Evolutionary conservation across 2,888 invertebrate species (phyloP).

Genomic region (Heliconius charithonia): DNA sequence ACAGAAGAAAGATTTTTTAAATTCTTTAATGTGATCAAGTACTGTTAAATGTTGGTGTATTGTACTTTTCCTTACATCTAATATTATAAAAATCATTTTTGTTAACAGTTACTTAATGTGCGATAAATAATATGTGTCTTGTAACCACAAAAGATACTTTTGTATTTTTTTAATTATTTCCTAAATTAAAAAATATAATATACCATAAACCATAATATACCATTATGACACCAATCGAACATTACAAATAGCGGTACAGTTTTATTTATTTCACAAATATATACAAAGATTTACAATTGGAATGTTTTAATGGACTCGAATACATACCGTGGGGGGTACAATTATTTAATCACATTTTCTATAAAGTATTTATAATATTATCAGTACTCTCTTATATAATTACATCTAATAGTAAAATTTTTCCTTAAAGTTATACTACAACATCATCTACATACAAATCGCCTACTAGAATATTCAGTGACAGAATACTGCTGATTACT

Average conservation of each 20-base stretch:
- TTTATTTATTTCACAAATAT: slow-evolving; percentile 60
- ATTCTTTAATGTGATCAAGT: background rate
- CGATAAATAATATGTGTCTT: background rate
- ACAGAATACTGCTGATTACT: slow-evolving; percentile 70
- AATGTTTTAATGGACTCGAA: slow-evolving; percentile 78
- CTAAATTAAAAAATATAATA: background rate
- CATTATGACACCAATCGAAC: slow-evolving; percentile 45
- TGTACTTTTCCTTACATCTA: background rate
- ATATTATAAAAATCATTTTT: background rate
- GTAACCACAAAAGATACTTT: background rate
- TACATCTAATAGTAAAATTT: slow-evolving; percentile 51
- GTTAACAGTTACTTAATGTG: background rate
- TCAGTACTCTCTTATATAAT: slow-evolving; percentile 76
- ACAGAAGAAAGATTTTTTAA: background rate
- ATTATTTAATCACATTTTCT: slow-evolving; percentile 60
- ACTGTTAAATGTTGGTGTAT: background rate
- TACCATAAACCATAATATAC: background rate
- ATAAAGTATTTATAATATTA: slow-evolving; percentile 65
- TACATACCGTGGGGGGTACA: slow-evolving; percentile 64
- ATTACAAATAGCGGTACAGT: slow-evolving; percentile 36
- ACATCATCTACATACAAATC: slow-evolving; percentile 62
- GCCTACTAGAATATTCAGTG: slow-evolving; percentile 69
- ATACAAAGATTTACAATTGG: slow-evolving; percentile 77
- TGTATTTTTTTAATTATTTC: background rate
- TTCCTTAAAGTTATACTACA: slow-evolving; percentile 46